A percentile compares a stretch with the other conserved stretches of the same genome.
Conservation (phyloP, 2,113 vertebrate species). For the Vicugna pacos region DNA sequence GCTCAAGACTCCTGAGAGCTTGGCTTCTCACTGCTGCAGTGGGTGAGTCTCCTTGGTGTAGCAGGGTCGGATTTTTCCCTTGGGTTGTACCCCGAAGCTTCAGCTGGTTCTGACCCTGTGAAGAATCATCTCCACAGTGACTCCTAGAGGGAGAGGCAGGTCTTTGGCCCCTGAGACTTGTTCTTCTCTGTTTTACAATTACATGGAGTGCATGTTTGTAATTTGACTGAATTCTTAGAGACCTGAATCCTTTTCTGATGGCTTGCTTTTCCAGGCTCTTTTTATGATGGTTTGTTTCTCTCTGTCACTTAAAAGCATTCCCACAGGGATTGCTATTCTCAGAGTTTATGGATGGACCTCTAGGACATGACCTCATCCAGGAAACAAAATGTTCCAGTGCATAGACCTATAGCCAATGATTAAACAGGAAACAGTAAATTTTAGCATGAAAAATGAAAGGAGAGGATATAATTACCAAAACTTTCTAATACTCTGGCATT, state of each 20-base stretch:
- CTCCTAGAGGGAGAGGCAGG: background rate
- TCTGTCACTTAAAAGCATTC: background rate
- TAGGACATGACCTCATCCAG: conserved; percentile 26
- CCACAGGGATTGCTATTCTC: background rate
- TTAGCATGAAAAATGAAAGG: conserved; percentile 21
- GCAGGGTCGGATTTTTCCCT: conserved; percentile 4
- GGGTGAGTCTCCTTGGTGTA: background rate
- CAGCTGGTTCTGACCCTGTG: background rate
- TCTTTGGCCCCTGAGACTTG: background rate
- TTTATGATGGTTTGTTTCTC: background rate
- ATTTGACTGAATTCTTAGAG: conserved; percentile 26
- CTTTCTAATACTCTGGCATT: conserved; percentile 14
- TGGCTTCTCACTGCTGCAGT: background rate
- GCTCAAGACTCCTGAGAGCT: background rate
- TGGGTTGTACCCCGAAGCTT: background rate
- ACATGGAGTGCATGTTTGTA: background rate
- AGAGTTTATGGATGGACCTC: background rate
- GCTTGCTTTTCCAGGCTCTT: background rate
- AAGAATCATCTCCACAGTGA: background rate
- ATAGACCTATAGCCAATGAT: background rate
- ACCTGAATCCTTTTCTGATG: conserved; percentile 5
- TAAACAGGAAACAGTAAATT: conserved; percentile 37
- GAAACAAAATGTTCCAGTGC: conserved; percentile 3
- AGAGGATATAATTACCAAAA: conserved; percentile 18
- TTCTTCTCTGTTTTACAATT: conserved; percentile 25